Evolutionary conservation across 2,888 invertebrate species (phyloP).

Genomic region (Cerastis rubricosa): DNA sequence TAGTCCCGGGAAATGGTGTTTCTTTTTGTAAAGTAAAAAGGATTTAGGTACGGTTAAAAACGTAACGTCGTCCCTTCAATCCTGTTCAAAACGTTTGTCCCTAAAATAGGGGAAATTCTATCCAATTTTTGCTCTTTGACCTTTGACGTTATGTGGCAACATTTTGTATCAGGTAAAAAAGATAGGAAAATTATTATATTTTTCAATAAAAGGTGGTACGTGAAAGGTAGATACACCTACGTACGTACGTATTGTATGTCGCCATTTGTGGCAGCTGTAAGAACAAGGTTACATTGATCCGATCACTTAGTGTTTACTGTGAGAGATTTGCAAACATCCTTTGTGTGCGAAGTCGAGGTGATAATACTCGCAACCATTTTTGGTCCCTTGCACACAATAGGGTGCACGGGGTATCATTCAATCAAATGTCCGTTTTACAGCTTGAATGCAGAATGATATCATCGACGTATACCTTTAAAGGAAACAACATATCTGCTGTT

Average conservation of each 20-base stretch:
- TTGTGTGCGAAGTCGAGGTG: slow-evolving; percentile 74
- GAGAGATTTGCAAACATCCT: slow-evolving; percentile 81
- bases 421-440: slow-evolving; percentile 46
- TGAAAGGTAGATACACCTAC: background rate
- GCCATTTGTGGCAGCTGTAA: slow-evolving; percentile 59
- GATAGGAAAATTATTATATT: slow-evolving; percentile 30
- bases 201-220: slow-evolving; percentile 34
- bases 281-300: slow-evolving; percentile 75
- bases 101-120: slow-evolving; percentile 40
- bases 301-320: slow-evolving; percentile 80
- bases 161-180: slow-evolving; percentile 36
- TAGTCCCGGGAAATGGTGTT: slow-evolving; percentile 71
- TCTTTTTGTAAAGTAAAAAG: slow-evolving; percentile 68
- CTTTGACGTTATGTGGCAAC: slow-evolving; percentile 38
- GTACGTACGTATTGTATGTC: slow-evolving; percentile 26
- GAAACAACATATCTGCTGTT: background rate
- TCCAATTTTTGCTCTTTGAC: slow-evolving; percentile 48
- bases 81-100: slow-evolving; percentile 44
- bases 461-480: slow-evolving; percentile 8
- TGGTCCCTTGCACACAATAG: slow-evolving; percentile 68
- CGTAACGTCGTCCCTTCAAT: slow-evolving; percentile 48
- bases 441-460: slow-evolving; percentile 21
- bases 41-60: slow-evolving; percentile 61
- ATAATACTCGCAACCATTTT: slow-evolving; percentile 72
- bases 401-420: slow-evolving; percentile 59